phyloP scores from a whole-genome alignment of 2,113 vertebrate genomes.

The crab-eating macaque (Macaca fascicularis) region T2T-MFA8v1.1 NC_088384.1:93789501-93790000 shows the following conservation, averaged over 20 bases:
- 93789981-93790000: not conserved
- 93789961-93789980: not conserved
- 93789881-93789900: not conserved
- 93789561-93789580: not conserved
- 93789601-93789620: not conserved
- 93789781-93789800: not conserved
- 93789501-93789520: not conserved
- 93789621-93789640: not conserved
- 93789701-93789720: not conserved
- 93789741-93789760: not conserved
- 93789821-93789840: not conserved
- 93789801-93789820: no score
- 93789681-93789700: not conserved
- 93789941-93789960: not conserved
- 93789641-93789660: not conserved
- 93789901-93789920: not conserved
- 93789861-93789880: not conserved
- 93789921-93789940: not conserved
- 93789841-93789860: not conserved
- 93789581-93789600: not conserved
- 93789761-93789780: not conserved
- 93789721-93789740: not conserved
- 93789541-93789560: not conserved
- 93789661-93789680: not conserved
- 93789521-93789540: not conserved